Evolutionary conservation across 2,888 invertebrate species (phyloP), one percentile per base, ranked within the genome.

Genomic region (Tridacna gigas): DNA sequence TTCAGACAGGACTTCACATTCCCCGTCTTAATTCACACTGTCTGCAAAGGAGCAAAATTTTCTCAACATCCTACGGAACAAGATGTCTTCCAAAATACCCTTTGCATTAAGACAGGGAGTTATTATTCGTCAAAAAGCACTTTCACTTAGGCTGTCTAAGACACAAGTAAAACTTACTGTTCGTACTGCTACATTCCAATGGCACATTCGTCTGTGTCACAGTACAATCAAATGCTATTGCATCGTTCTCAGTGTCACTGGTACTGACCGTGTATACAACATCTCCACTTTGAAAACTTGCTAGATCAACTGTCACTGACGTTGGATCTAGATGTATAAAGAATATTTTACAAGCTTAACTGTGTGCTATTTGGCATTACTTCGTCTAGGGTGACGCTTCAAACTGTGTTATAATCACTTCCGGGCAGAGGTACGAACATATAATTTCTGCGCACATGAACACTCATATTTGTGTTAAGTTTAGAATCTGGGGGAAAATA

Each of bases 171-270:
- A n/a, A 67, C 67, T 45, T 45, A 67, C 67, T 45, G 7, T 4
- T 67, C 0, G 67, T n/a, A 18, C 28, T n/a, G 18, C n/a, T 28
- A 45, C 77, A 77, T 22, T 77, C 60, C n/a, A 69, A 37, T 37
- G 77, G 77, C 1, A 77, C 77, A 13, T 67, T 45, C 0, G 75
- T 75, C 20, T 18, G 60, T 37, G 66, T 69, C 9, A 80, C 80
- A 37, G 67, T 45, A 63, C 80, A 80, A 13, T 48, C 66, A 61
- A 67, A 80, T 0, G 69, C 61, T 11, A 80, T 60, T 0, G 60
- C 48, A 61, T 80, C 80, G 48, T 69, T 69, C n/a, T 80, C 80
- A 5, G 67, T 51, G 48, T 80, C 80, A 12, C 60, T 61, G 0
- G 60, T 75, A 15, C 15, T 25, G 2, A 67, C 75, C 2, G 60